Evolutionary conservation across 2,888 invertebrate species (phyloP).

Genomic region (Hypomecis atomaria): DNA sequence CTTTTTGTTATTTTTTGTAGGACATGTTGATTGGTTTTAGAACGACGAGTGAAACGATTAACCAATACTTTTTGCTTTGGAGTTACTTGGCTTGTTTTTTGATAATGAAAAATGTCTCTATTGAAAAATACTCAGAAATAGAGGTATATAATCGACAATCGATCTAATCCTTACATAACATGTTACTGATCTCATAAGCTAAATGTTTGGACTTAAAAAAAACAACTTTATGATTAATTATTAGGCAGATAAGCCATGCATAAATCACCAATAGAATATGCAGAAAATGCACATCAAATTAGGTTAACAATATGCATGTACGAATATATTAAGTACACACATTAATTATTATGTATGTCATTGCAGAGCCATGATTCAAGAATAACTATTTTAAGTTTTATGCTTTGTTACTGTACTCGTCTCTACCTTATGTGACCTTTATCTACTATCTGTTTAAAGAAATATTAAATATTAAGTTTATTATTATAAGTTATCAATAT

Average conservation of each 20-base stretch:
- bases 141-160: no score
- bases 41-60: neutral
- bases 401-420: no score
- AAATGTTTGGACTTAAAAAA: no score
- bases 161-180: no score
- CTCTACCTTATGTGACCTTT: no score
- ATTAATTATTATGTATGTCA: conserved; percentile 3
- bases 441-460: no score
- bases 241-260: neutral
- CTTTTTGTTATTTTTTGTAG: conserved; percentile 8
- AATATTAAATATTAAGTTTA: no score
- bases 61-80: conserved; percentile 5
- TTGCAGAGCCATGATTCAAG: neutral
- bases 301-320: conserved; percentile 12
- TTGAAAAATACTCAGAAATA: no score
- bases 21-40: conserved; percentile 5
- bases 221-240: no score
- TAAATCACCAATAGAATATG: conserved; percentile 1
- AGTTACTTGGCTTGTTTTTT: no score
- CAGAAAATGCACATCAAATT: conserved; percentile 7
- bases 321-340: neutral
- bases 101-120: no score
- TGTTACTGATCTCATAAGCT: no score
- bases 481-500: neutral
- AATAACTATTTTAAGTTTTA: conserved; percentile 1